These are phyloP conservation scores for Scaptomyza parva DNA, from an alignment of 2,888 invertebrate genomes.

Conservation along the genomic window DNA sequence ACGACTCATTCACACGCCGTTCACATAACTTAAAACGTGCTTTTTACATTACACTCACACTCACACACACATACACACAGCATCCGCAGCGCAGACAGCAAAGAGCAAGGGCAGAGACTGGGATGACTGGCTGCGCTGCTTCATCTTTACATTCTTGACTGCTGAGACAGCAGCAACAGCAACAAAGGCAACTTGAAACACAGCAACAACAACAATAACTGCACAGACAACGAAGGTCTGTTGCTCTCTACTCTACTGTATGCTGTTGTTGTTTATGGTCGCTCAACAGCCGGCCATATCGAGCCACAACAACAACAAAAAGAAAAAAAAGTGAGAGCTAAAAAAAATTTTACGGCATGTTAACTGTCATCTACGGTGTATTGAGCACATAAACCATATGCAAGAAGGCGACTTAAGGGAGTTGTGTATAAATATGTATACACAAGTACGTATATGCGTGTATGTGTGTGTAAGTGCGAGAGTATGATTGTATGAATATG, in stretches of 20 bases:
- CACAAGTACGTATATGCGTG: conserved; percentile 1
- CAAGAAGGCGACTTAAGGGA: conserved; percentile 31
- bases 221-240: conserved; percentile 40
- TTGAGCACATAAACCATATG: conserved; percentile 52
- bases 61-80: conserved; percentile 15
- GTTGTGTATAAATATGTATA: conserved; percentile 22
- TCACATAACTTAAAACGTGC: conserved; percentile 77
- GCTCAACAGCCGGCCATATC: conserved; percentile 27
- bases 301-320: neutral
- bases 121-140: conserved; percentile 36
- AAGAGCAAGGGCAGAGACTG: conserved; percentile 46
- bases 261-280: conserved; percentile 34
- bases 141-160: conserved; percentile 70
- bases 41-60: conserved; percentile 63
- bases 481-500: neutral
- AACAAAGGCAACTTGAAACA: conserved; percentile 12
- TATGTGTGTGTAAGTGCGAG: neutral
- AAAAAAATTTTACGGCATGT: conserved; percentile 65
- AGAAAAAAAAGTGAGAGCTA: conserved; percentile 35
- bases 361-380: conserved; percentile 56
- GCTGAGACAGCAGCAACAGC: conserved; percentile 58
- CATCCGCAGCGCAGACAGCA: conserved; percentile 21
- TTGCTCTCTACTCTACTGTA: conserved; percentile 3
- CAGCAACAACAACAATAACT: conserved; percentile 28
- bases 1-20: conserved; percentile 73